These are phyloP conservation scores for Pinna nobilis DNA, from an alignment of 1,140 invertebrate genomes.

Conservation along the genomic window DNA sequence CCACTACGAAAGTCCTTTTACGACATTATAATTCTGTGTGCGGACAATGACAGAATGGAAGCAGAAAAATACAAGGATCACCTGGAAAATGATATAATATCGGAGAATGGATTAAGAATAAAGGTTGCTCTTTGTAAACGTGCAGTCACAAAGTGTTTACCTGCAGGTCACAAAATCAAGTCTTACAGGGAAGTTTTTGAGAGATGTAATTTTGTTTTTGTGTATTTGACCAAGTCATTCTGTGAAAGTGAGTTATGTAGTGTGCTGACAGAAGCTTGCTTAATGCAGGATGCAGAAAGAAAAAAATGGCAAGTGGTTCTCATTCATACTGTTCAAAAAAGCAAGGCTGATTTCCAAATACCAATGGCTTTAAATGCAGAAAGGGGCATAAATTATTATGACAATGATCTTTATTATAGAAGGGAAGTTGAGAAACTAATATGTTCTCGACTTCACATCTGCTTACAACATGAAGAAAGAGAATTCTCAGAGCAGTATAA, in stretches of 20 bases:
- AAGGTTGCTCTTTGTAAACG: conserved; percentile 48
- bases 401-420: conserved; percentile 49
- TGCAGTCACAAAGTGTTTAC: conserved; percentile 26
- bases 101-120: conserved; percentile 13
- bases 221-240: conserved; percentile 55
- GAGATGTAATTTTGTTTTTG: conserved; percentile 53
- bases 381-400: conserved; percentile 56
- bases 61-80: conserved; percentile 40
- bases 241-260: conserved; percentile 49
- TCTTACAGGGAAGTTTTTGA: conserved; percentile 42
- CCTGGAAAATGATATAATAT: conserved; percentile 42
- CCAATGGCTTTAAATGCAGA: conserved; percentile 55
- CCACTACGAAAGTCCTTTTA: too few species aligned
- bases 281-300: conserved; percentile 52
- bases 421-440: too few species aligned
- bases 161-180: conserved; percentile 25
- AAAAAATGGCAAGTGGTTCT: conserved; percentile 60
- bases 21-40: conserved; percentile 42
- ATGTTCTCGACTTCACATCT: too few species aligned
- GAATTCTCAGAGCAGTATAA: too few species aligned
- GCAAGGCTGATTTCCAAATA: conserved; percentile 51
- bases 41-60: conserved; percentile 39
- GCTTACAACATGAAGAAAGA: too few species aligned
- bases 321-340: conserved; percentile 47
- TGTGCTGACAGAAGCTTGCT: conserved; percentile 49